Conservation (phyloP, 2,797 vertebrate genomes). For the Salarias fasciatus region DNA sequence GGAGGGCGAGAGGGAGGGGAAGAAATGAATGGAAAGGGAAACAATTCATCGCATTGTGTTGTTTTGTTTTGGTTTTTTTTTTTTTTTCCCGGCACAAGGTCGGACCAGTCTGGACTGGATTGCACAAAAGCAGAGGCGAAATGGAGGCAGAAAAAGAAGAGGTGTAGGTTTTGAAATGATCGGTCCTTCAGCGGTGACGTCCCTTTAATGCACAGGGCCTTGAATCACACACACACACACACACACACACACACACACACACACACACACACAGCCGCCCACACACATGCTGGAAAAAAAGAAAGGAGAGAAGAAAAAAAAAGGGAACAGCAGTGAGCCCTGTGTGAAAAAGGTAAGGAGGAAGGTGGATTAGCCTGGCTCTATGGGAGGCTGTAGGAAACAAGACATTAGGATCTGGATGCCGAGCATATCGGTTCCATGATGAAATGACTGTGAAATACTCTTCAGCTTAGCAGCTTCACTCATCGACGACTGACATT, state of each 20-base stretch:
- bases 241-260: slow-evolving; percentile 43
- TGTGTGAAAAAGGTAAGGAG: slow-evolving; percentile 84
- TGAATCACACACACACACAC: slow-evolving; percentile 10
- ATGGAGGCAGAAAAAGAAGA: slow-evolving; percentile 42
- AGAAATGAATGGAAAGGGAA: slow-evolving; percentile 44
- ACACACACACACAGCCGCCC: slow-evolving; percentile 1
- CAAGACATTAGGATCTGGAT: slow-evolving; percentile 12
- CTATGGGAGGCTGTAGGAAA: slow-evolving; percentile 5
- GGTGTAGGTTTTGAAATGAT: slow-evolving; percentile 35
- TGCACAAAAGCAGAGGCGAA: slow-evolving; percentile 38
- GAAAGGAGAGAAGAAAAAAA: too few species aligned
- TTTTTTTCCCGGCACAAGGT: slow-evolving; percentile 40
- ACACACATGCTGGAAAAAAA: slow-evolving; percentile 80
- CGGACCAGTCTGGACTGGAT: slow-evolving; percentile 67
- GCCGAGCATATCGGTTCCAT: background rate
- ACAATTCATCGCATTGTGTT: slow-evolving; percentile 78
- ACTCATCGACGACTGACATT: background rate
- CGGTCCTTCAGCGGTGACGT: slow-evolving; percentile 26
- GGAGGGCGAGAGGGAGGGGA: background rate
- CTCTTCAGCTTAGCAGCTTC: slow-evolving; percentile 7
- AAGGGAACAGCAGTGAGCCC: slow-evolving; percentile 69
- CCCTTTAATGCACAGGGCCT: slow-evolving; percentile 13
- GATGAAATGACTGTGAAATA: background rate
- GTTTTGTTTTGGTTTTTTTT: too few species aligned
- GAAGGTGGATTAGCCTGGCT: slow-evolving; percentile 4